Percentiles rank a stretch among this genome's conserved stretches.
Conservation (phyloP, 1,140 invertebrate genomes). For the Ylistrum balloti region DNA sequence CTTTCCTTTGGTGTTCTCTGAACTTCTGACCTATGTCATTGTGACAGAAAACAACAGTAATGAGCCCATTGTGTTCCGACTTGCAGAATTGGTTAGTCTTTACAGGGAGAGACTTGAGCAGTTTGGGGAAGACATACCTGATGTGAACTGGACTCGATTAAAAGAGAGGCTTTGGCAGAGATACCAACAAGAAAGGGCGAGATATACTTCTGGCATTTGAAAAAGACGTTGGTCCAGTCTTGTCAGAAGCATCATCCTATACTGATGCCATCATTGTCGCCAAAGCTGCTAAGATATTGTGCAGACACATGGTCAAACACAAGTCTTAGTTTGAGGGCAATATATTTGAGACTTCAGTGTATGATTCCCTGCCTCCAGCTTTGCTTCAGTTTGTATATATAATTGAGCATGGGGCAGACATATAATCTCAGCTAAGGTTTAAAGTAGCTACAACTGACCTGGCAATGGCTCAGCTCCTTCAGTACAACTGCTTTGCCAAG, state of each 20-base stretch:
- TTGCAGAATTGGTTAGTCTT: constrained; percentile 50
- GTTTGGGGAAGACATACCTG: constrained; percentile 35
- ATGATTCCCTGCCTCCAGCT: constrained; percentile 47
- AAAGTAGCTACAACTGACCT: too few species aligned
- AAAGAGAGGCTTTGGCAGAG: constrained; percentile 53
- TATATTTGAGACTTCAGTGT: constrained; percentile 45
- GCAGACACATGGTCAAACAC: constrained; percentile 58
- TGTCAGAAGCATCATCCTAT: constrained; percentile 41
- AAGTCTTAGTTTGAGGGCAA: constrained; percentile 49
- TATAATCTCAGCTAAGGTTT: too few species aligned
- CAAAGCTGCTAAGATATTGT: constrained; percentile 60
- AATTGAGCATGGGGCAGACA: constrained; percentile 57
- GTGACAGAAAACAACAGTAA: constrained; percentile 43
- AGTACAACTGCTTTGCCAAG: too few species aligned
- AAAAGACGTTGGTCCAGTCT: too few species aligned
- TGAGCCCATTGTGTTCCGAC: constrained; percentile 41
- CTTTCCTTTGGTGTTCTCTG: constrained; percentile 57
- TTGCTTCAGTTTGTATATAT: constrained; percentile 62
- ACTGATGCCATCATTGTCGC: constrained; percentile 54
- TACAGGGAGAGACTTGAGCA: constrained; percentile 57
- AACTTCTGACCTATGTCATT: constrained; percentile 50
- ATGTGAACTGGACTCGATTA: constrained; percentile 49
- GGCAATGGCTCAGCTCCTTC: too few species aligned
- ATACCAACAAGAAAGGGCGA: constrained; percentile 60
- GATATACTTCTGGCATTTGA: constrained; percentile 59